Evolutionary conservation across 2,797 vertebrate species (phyloP).

Genomic region (Remorina albescens): DNA sequence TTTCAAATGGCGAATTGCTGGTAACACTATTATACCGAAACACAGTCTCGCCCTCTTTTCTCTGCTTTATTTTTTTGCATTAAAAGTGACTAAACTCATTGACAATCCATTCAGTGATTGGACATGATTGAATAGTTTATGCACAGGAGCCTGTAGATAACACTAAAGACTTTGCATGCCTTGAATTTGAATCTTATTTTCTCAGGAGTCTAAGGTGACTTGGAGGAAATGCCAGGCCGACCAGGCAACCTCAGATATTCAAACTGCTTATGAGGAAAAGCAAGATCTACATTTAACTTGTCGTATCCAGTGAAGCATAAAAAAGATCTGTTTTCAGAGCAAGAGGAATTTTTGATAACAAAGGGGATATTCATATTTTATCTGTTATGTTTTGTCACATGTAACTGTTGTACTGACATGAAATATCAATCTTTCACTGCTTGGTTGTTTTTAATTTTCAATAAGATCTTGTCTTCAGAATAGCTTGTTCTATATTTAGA

Average conservation of each 20-base stretch:
- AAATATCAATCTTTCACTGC: constrained; percentile 6
- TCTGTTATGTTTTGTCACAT: constrained; percentile 6
- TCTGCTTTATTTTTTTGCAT: background rate
- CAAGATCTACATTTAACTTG: background rate
- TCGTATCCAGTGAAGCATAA: background rate
- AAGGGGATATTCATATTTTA: background rate
- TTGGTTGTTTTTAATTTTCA: constrained; percentile 17
- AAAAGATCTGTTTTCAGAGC: constrained; percentile 7
- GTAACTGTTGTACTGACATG: constrained; percentile 9
- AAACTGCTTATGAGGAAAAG: constrained; percentile 1
- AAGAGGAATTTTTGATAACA: background rate
- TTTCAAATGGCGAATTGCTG: no score
- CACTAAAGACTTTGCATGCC: constrained; percentile 16
- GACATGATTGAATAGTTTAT: background rate
- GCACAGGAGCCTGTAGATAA: constrained; percentile 8
- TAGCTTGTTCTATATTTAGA: constrained; percentile 57
- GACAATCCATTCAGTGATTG: background rate
- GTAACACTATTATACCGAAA: no score
- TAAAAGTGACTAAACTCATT: background rate
- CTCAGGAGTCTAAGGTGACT: background rate
- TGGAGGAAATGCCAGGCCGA: background rate
- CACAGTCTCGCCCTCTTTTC: background rate
- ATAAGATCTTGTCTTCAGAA: constrained; percentile 3
- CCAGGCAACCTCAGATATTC: background rate
- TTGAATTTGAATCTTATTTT: constrained; percentile 8